Conservation (phyloP, 2,888 invertebrate genomes). For the Epirrita christyi region DNA sequence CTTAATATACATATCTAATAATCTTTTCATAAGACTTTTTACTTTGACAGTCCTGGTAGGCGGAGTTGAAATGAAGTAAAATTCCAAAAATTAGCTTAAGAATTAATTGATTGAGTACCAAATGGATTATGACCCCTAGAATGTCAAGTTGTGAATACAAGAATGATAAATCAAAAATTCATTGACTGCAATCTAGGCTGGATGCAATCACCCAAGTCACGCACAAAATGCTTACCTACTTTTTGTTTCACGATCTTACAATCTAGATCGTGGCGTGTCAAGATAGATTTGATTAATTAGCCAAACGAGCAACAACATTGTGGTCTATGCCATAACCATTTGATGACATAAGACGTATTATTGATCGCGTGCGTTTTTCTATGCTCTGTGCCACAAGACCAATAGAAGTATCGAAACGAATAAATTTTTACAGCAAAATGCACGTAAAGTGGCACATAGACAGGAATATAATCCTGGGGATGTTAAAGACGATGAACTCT, state of each 20-base stretch:
- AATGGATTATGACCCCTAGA: too few species aligned
- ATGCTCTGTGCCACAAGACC: conserved; percentile 10
- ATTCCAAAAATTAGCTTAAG: too few species aligned
- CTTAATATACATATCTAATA: too few species aligned
- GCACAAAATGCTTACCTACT: conserved; percentile 34
- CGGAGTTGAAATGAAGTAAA: too few species aligned
- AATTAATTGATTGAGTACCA: too few species aligned
- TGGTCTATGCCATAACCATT: conserved; percentile 31
- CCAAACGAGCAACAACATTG: conserved; percentile 35
- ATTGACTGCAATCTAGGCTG: conserved; percentile 22
- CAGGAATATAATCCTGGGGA: too few species aligned
- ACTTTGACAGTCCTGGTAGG: too few species aligned
- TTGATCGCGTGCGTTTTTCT: conserved; percentile 31
- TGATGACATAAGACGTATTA: conserved; percentile 41
- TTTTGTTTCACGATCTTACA: conserved; percentile 36
- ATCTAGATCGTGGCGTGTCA: conserved; percentile 41
- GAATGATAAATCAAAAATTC: conserved; percentile 22
- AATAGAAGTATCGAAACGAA: conserved; percentile 11
- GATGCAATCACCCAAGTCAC: conserved; percentile 39
- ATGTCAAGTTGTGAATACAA: conserved; percentile 1
- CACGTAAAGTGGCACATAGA: background rate
- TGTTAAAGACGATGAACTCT: too few species aligned
- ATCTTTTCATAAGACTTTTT: too few species aligned
- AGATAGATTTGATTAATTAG: conserved; percentile 43
- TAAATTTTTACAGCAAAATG: background rate